Base-by-base conservation (phyloP, 2,797 vertebrate genomes). In the Chaetophractus vellerosus region DNA sequence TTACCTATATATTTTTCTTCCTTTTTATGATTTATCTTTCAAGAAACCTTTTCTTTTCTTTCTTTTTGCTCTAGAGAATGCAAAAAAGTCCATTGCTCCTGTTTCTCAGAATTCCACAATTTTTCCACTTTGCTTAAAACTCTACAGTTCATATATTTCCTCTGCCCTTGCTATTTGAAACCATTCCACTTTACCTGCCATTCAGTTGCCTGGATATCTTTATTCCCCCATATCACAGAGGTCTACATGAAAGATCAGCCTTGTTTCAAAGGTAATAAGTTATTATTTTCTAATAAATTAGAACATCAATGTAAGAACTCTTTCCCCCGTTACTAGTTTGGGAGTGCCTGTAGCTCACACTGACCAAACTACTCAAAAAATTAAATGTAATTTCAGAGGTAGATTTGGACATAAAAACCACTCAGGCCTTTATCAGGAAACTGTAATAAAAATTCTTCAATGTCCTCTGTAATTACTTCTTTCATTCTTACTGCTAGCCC, bases 221-320 rank as follows among this genome's bases (percentile, higher is more conserved):
- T 92, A 48, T 33, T 48, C 28, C 23, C 23, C 16, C 8, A 93
- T 94, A 55, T 61, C 50, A 79, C 5, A 90, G 15, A 59, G 15
- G 90, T 92, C 80, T 21, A 38, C 21, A 55, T 78, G 38, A 94
- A 96, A 92, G 24, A 6, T 33, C 23, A n/a, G 6, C 31, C 33
- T 76, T 83, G 6, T 86, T 87, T 92, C 79, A 61, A 75, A 90
- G 45, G 12, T 59, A 88, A 15, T 57, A 81, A 38, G n/a, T 83
- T 88, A 76, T 61, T 91, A 41, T 89, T 92, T 91, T 91, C 9
- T 64, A 72, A 90, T 5, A 84, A 88, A 75, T 71, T 71, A 80
- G 45, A 90, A 38, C 19, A 66, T 78, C 36, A 57, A 19, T 71
- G 86, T 91, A 72, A 28, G 10, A 33, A 68, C 23, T n/a, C 52